Percentiles rank a stretch among this genome's conserved stretches.
These are phyloP conservation scores for Oxyscelio sp. DNA, from an alignment of 2,888 invertebrate species.

Conservation along the genomic window DNA sequence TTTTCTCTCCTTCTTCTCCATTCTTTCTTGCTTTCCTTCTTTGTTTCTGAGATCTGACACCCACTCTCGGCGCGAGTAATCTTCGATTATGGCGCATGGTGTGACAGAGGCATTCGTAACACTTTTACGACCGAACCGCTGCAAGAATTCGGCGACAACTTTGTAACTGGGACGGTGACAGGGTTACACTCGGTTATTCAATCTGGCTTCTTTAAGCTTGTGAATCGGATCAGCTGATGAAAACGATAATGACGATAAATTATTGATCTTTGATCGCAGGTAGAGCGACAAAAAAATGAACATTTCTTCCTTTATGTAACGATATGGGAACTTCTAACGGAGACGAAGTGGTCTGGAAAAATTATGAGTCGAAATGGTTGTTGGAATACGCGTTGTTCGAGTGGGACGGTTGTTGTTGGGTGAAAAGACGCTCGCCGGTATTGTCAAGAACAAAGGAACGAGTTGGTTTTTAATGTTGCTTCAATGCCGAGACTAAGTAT, in stretches of 20 bases:
- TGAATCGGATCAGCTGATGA: slow-evolving; percentile 73
- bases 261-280: slow-evolving; percentile 58
- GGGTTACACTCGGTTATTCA: slow-evolving; percentile 53
- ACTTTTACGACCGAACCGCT: slow-evolving; percentile 82
- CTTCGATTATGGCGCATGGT: slow-evolving; percentile 86
- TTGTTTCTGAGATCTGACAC: slow-evolving; percentile 80
- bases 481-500: too few species aligned
- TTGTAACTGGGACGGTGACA: slow-evolving; percentile 59
- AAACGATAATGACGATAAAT: slow-evolving; percentile 74
- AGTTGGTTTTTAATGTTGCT: slow-evolving; percentile 47
- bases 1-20: slow-evolving; percentile 33
- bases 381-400: slow-evolving; percentile 3
- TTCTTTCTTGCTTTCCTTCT: slow-evolving; percentile 59
- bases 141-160: slow-evolving; percentile 62
- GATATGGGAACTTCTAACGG: slow-evolving; percentile 20
- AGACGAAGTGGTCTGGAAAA: slow-evolving; percentile 30
- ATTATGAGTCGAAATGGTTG: slow-evolving; percentile 29
- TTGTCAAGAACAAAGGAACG: slow-evolving; percentile 46
- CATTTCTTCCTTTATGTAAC: slow-evolving; percentile 29
- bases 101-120: slow-evolving; percentile 85
- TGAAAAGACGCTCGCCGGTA: slow-evolving; percentile 58
- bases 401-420: slow-evolving; percentile 16
- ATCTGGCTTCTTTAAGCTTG: slow-evolving; percentile 48
- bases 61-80: slow-evolving; percentile 85
- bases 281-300: slow-evolving; percentile 54